Conservation (phyloP, 2,888 invertebrate species). For the Xylota segnis region DNA sequence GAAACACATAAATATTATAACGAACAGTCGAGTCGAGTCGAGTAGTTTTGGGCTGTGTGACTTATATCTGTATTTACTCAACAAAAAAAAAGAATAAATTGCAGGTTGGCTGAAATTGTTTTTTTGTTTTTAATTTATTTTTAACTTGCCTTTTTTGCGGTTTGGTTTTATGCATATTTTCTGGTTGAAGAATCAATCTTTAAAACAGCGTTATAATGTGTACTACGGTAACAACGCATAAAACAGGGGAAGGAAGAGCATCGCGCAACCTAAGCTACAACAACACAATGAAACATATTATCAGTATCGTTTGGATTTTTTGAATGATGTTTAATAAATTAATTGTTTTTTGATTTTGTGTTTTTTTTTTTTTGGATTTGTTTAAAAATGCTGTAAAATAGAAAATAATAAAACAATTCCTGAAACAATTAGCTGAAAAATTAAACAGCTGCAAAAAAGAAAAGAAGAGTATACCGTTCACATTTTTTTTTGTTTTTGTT, state of each 20-base stretch:
- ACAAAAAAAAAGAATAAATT: constrained; percentile 38
- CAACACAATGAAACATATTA: constrained; percentile 80
- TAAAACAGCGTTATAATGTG: constrained; percentile 76
- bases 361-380: constrained; percentile 20
- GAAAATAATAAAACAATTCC: constrained; percentile 77
- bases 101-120: constrained; percentile 75
- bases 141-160: constrained; percentile 77
- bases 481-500: constrained; percentile 20
- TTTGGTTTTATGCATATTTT: constrained; percentile 77
- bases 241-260: constrained; percentile 77
- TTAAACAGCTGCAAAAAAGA: constrained; percentile 75
- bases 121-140: constrained; percentile 66
- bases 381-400: constrained; percentile 71
- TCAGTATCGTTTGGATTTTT: constrained; percentile 73
- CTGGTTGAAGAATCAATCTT: constrained; percentile 77
- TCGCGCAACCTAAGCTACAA: constrained; percentile 87
- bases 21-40: too few relatives aligned
- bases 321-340: constrained; percentile 49
- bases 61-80: constrained; percentile 41
- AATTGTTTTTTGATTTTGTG: constrained; percentile 42
- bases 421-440: constrained; percentile 75
- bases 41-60: constrained; percentile 46
- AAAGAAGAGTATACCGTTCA: constrained; percentile 66
- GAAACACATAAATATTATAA: constrained; percentile 25
- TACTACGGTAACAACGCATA: constrained; percentile 76